Evolutionary conservation across 2,797 vertebrate species (phyloP).

Genomic region (Pagetopsis macropterus): DNA sequence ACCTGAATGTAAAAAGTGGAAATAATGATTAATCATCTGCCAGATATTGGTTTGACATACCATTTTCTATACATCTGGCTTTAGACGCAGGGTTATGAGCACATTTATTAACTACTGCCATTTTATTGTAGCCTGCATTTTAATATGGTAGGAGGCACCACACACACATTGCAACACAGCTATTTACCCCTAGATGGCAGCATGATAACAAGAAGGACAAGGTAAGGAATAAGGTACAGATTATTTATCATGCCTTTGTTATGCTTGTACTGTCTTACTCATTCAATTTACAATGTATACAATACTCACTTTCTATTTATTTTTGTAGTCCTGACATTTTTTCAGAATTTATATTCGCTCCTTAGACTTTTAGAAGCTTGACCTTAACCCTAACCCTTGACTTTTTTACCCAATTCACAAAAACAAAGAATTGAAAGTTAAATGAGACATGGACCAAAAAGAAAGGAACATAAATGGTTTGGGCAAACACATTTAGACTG

Average conservation of each 20-base stretch:
- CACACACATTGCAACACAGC: neutral
- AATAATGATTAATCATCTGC: neutral
- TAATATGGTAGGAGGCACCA: neutral
- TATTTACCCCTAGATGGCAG: conserved; percentile 54
- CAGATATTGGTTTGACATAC: conserved; percentile 6
- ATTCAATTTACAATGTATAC: neutral
- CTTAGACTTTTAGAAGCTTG: too few relatives aligned
- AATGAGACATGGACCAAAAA: neutral
- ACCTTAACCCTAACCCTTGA: neutral
- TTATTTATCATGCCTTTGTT: neutral
- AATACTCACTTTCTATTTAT: neutral
- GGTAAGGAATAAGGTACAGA: neutral
- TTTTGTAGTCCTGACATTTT: too few relatives aligned
- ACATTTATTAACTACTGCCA: neutral
- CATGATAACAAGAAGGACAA: conserved; percentile 10
- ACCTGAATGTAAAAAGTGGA: neutral
- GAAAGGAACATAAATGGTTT: neutral
- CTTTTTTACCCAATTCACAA: neutral
- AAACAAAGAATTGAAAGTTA: neutral
- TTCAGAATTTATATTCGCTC: too few relatives aligned
- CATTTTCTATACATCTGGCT: neutral
- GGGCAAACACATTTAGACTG: neutral
- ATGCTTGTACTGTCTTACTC: neutral
- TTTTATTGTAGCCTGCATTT: neutral
- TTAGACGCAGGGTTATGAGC: conserved; percentile 4